Conservation (phyloP, 2,113 vertebrate species). For the Aleadryas rufinucha region DNA sequence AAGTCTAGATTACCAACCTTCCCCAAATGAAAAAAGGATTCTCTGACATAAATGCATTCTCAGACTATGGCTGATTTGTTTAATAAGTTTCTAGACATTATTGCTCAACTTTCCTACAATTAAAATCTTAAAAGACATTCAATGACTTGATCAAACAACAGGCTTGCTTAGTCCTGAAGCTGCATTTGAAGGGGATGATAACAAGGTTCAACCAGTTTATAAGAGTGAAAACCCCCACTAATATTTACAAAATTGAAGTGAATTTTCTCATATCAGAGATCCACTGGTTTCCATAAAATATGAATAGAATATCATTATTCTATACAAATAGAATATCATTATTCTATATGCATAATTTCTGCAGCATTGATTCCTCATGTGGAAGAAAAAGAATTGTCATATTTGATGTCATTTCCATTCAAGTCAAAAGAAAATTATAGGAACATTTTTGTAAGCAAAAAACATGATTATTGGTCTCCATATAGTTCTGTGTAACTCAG, state of each 20-base stretch:
- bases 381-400: background rate
- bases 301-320: background rate
- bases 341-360: background rate
- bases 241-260: background rate
- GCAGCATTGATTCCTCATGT: accelerated
- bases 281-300: background rate
- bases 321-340: background rate
- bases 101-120: background rate
- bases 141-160: background rate
- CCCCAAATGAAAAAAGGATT: background rate
- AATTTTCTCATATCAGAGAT: background rate
- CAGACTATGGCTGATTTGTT: background rate
- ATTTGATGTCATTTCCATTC: background rate
- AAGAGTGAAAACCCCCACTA: background rate
- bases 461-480: background rate
- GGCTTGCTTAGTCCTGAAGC: background rate
- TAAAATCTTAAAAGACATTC: background rate
- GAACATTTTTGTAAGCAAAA: background rate
- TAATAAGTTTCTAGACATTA: background rate
- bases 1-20: background rate
- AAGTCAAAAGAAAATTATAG: background rate
- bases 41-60: background rate
- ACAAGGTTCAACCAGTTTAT: background rate
- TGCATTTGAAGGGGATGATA: background rate
- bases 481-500: background rate